Conservation (phyloP, 1,140 invertebrate species). For the Oppia nitens region DNA sequence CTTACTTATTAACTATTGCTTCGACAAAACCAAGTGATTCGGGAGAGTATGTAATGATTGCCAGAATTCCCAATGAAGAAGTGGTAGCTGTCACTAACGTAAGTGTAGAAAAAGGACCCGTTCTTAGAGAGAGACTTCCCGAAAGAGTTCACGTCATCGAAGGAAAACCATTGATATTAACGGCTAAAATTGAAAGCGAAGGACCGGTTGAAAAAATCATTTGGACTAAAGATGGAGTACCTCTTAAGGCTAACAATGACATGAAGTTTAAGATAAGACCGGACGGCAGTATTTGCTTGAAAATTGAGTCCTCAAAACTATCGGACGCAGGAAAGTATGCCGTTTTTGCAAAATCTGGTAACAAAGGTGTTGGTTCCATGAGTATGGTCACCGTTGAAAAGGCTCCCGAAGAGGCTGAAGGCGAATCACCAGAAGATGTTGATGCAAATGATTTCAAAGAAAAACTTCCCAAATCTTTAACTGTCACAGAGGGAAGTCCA, state of each 20-base stretch:
- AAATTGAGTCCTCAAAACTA: conserved; percentile 37
- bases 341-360: conserved; percentile 26
- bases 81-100: conserved; percentile 27
- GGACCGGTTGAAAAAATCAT: conserved; percentile 5
- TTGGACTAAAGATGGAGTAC: conserved; percentile 15
- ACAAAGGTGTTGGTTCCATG: too few species aligned
- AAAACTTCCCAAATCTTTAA: conserved; percentile 25
- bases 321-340: conserved; percentile 29
- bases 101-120: neutral
- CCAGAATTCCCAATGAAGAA: conserved; percentile 25
- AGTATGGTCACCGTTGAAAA: too few species aligned
- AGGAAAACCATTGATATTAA: neutral
- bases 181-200: neutral
- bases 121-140: neutral
- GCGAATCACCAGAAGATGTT: conserved; percentile 13
- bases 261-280: conserved; percentile 53
- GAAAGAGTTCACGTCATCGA: neutral
- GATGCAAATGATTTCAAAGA: neutral
- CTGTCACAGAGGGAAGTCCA: conserved; percentile 57
- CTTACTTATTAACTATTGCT: conserved; percentile 31
- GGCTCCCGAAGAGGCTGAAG: neutral
- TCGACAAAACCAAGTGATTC: conserved; percentile 27
- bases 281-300: conserved; percentile 54
- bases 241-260: conserved; percentile 10
- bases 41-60: conserved; percentile 29